Conservation (phyloP, 2,797 vertebrate species). For the Mormyrops boulengeri region DNA sequence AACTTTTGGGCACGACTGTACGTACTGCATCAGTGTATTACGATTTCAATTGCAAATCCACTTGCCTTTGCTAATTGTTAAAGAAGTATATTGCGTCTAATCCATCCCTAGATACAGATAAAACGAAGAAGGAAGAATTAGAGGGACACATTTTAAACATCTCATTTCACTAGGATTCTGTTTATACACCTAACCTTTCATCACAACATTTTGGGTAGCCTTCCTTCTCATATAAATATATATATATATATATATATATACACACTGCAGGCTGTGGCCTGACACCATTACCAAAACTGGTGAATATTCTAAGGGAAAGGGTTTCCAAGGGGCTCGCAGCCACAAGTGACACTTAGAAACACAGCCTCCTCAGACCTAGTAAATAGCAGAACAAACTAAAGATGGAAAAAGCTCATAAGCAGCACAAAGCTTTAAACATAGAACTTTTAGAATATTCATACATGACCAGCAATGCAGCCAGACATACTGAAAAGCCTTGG, state of each 20-base stretch:
- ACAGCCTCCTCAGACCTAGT: background rate
- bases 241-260: no score
- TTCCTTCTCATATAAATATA: background rate
- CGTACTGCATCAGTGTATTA: background rate
- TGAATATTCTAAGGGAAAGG: background rate
- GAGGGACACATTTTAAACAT: background rate
- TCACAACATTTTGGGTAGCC: background rate
- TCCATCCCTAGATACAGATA: background rate
- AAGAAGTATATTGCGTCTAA: background rate
- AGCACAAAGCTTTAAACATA: background rate
- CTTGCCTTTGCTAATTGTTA: background rate
- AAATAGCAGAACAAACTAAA: background rate
- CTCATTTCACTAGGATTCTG: background rate
- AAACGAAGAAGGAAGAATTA: background rate
- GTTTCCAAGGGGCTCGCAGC: background rate
- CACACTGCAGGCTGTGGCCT: background rate
- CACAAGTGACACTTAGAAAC: background rate
- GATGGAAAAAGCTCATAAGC: background rate
- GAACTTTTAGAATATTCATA: background rate
- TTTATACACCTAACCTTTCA: background rate
- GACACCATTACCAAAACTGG: background rate
- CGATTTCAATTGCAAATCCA: background rate
- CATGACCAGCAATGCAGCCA: background rate
- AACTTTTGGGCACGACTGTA: background rate
- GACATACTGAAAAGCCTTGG: background rate